Evolutionary conservation across 2,113 vertebrate genomes (phyloP).

Genomic region (Saguinus midas): DNA sequence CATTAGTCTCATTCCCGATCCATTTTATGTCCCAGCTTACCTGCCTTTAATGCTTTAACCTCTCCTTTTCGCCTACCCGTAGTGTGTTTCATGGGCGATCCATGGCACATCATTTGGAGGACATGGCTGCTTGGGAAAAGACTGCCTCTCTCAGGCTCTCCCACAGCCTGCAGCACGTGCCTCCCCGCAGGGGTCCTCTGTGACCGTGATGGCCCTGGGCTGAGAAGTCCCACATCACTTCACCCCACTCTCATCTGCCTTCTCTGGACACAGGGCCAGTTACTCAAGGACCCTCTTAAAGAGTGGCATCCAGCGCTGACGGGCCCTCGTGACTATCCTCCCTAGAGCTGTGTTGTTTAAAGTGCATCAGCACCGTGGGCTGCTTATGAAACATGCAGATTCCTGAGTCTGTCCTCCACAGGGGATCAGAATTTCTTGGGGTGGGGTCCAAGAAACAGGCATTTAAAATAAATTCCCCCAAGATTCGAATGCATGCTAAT

Average conservation of each 20-base stretch:
- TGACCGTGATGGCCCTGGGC: fast-evolving
- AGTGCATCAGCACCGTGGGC: fast-evolving
- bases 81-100: background rate
- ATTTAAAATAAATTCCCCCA: background rate
- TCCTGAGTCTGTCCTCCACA: background rate
- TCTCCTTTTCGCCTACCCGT: background rate
- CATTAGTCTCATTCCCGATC: background rate
- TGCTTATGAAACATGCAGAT: background rate
- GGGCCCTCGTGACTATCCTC: fast-evolving
- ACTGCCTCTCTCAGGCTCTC: background rate
- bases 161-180: fast-evolving
- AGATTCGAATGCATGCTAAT: fast-evolving
- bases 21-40: background rate
- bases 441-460: background rate
- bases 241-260: background rate
- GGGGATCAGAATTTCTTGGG: background rate
- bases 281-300: no score
- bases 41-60: background rate
- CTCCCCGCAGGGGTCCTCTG: fast-evolving
- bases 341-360: fast-evolving
- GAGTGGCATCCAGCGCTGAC: background rate
- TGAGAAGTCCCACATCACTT: fast-evolving
- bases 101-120: background rate
- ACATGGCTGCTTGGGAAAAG: background rate
- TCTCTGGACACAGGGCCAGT: background rate